These are phyloP conservation scores for Pygmarrhopalites habei DNA, from an alignment of 1,140 invertebrate species.

Conservation along the genomic window DNA sequence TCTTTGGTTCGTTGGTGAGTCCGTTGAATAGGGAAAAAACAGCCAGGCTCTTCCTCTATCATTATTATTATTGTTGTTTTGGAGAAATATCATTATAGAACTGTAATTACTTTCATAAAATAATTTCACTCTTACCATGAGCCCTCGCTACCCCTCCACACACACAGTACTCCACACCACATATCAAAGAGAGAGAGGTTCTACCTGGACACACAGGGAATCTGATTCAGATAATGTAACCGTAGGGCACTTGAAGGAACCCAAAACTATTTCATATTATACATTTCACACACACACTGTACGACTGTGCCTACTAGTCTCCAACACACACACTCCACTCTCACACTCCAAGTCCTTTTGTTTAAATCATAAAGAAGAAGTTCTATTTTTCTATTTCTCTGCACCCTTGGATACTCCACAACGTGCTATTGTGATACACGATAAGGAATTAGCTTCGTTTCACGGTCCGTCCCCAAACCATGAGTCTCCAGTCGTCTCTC, in stretches of 20 bases:
- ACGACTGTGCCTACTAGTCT: too few species aligned
- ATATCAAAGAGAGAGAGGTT: background rate
- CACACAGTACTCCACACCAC: background rate
- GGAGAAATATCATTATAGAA: too few species aligned
- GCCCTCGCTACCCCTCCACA: background rate
- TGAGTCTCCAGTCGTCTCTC: background rate
- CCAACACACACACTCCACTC: too few species aligned
- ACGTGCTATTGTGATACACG: conserved; percentile 3
- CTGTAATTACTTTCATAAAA: too few species aligned
- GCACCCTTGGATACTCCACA: conserved; percentile 23
- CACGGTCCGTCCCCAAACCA: conserved; percentile 3
- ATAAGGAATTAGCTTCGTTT: conserved; percentile 26
- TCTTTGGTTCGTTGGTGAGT: too few species aligned
- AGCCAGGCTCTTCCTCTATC: too few species aligned
- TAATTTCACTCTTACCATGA: too few species aligned
- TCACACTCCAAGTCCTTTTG: conserved; percentile 21
- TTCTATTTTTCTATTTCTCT: conserved; percentile 21
- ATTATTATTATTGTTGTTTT: background rate
- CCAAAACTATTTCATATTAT: too few species aligned
- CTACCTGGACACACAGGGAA: too few species aligned
- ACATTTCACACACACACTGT: too few species aligned
- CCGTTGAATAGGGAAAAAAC: too few species aligned
- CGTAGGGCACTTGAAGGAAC: background rate
- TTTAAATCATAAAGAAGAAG: conserved; percentile 26
- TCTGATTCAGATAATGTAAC: background rate